Base-by-base conservation (phyloP, 2,113 vertebrate species). In the Scytalopus superciliaris region DNA sequence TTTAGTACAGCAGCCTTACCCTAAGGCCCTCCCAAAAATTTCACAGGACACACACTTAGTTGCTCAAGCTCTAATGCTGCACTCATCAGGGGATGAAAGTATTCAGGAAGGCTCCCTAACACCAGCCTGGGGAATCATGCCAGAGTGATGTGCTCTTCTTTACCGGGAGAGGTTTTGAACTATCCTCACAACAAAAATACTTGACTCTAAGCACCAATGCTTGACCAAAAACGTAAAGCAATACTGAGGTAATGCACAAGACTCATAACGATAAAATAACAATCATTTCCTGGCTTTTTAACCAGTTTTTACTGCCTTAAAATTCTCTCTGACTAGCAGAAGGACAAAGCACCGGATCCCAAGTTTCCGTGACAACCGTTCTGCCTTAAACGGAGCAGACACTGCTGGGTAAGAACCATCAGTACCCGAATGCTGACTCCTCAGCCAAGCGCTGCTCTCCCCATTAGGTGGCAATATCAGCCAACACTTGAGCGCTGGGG, bases 401-500 rank as follows among this genome's bases (percentile, higher is more conserved):
- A 2, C 0, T 10, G 37, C 4, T 4, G 8, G 4, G 31, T 6
- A 19, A 35, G 62, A 62, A 22, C 10, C 4, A 14, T 2, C 37
- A 8, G 8, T 0, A 19, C 1, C 30, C 2, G 8, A 50, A 35
- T n/a, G n/a, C n/a, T n/a, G n/a, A n/a, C n/a, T 2, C 13, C 13
- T 27, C 37, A 19, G 56, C 12, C 27, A 77, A 42, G 30, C 3
- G 35, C 19, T 37, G 21, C 31, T 49, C 62, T 74, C 37, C 69
- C 88, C 97, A 39, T 84, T 81, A 96, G 96, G 47, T 92, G 95
- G 93, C 95, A 87, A n/a, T 8, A 85, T 23, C 12, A 28, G 40
- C 42, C 28, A 83, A 33, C 4, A 33, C 15, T 9, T 19, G 33
- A 72, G 53, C 5, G 27, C 37, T 2, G 16, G 4, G 12, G n/a